phyloP scores from a whole-genome alignment of 2,797 vertebrate genomes.

The Poliocrania exsul region DNA sequence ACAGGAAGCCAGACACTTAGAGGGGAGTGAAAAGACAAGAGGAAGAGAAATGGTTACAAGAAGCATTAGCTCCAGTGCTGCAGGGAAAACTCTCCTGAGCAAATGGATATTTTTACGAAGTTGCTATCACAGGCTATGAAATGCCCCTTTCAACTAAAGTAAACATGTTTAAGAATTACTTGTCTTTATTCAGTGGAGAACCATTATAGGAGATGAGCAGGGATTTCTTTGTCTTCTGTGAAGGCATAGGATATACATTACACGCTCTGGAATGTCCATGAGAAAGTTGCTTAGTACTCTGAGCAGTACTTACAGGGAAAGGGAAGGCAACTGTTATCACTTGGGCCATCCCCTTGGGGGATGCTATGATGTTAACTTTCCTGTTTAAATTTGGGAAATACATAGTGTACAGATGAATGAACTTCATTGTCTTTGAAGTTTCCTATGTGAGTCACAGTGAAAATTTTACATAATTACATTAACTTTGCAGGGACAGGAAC shows the following conservation, averaged over 20 bases:
- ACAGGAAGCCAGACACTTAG: neutral
- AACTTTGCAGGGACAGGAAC: constrained; percentile 36
- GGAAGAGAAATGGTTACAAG: neutral
- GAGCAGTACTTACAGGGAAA: neutral
- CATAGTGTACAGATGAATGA: constrained; percentile 17
- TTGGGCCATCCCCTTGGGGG: neutral
- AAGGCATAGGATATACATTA: neutral
- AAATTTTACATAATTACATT: constrained; percentile 48
- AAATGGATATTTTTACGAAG: neutral
- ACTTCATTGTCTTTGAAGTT: constrained; percentile 64
- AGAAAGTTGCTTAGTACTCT: constrained; percentile 34
- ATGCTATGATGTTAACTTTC: constrained; percentile 36
- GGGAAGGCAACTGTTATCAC: constrained; percentile 22
- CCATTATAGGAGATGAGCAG: neutral
- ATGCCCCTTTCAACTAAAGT: neutral
- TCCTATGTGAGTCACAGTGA: constrained; percentile 47
- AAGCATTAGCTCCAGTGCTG: neutral
- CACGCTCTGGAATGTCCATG: neutral
- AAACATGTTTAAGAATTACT: constrained; percentile 8
- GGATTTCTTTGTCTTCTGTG: neutral
- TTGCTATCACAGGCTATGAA: neutral
- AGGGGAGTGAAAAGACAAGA: neutral
- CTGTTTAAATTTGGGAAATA: constrained; percentile 50
- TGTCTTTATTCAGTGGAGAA: neutral
- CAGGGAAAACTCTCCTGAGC: neutral